Percentiles rank a stretch among this genome's conserved stretches.
Evolutionary conservation across 2,888 invertebrate genomes (phyloP).

Genomic region (Stramonita haemastoma): DNA sequence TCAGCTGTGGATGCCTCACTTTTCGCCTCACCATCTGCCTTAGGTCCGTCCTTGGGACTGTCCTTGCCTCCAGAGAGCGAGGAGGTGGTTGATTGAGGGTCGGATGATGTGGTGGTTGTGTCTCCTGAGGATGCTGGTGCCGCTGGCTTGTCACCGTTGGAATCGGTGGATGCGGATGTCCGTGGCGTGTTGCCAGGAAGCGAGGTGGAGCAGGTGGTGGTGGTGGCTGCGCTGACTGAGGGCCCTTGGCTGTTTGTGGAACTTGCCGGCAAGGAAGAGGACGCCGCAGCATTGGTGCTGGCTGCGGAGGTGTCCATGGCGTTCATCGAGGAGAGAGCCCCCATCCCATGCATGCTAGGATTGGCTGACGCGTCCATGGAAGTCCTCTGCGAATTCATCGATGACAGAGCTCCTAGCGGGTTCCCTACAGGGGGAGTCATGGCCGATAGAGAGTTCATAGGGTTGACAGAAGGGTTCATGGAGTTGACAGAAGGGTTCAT

Average conservation of each 20-base stretch:
- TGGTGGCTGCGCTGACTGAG: neutral
- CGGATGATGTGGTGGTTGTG: neutral
- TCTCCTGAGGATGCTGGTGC: neutral
- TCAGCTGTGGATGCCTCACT: neutral
- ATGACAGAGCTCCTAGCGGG: neutral
- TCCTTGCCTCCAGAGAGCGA: neutral
- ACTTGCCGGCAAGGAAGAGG: neutral
- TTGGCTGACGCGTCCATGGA: neutral
- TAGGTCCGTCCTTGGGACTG: slow-evolving; percentile 4
- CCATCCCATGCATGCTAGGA: slow-evolving; percentile 21
- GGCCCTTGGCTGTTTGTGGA: neutral
- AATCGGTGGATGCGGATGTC: neutral
- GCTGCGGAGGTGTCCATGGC: neutral
- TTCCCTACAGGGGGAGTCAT: slow-evolving; percentile 12
- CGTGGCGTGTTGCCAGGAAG: neutral
- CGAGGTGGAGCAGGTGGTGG: neutral
- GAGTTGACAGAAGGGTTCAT: slow-evolving; percentile 11
- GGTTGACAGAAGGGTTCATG: slow-evolving; percentile 18
- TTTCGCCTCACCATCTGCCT: neutral
- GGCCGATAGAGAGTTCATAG: slow-evolving; percentile 8
- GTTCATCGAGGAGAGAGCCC: slow-evolving; percentile 19
- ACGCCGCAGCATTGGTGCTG: neutral
- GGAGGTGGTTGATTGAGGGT: neutral
- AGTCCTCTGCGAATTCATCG: neutral
- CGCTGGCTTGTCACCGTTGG: neutral